Evolutionary conservation across 2,888 invertebrate species (phyloP).

Genomic region (Polyommatus icarus): DNA sequence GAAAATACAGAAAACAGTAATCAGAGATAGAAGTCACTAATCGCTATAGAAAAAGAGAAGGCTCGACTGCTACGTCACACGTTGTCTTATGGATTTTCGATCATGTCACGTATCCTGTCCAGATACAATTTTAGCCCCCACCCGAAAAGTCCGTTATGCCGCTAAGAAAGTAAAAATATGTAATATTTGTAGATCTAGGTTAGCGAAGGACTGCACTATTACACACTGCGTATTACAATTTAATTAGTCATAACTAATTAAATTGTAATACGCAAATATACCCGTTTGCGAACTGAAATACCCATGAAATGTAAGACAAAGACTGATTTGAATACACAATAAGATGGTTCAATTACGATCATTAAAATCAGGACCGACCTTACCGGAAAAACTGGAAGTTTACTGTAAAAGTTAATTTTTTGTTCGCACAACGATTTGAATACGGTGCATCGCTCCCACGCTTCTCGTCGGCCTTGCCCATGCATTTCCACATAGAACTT

Average conservation of each 20-base stretch:
- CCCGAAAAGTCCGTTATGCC: background rate
- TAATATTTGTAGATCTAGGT: background rate
- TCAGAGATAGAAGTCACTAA: too few species aligned
- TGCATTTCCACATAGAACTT: conserved; percentile 37
- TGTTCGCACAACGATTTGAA: conserved; percentile 58
- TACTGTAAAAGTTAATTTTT: conserved; percentile 32
- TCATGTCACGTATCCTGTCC: too few species aligned
- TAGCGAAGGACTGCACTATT: background rate
- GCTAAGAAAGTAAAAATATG: background rate
- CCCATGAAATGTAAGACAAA: conserved; percentile 28
- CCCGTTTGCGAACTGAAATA: conserved; percentile 8
- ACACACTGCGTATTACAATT: too few species aligned
- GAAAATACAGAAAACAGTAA: too few species aligned
- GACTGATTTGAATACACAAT: conserved; percentile 48
- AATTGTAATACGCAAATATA: background rate
- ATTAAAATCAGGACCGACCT: conserved; percentile 28
- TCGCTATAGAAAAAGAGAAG: too few species aligned
- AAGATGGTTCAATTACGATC: conserved; percentile 41
- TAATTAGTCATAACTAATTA: too few species aligned
- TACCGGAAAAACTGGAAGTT: conserved; percentile 32
- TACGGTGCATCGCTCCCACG: conserved; percentile 68
- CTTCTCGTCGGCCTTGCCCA: conserved; percentile 52
- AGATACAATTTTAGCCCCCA: too few species aligned
- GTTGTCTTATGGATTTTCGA: too few species aligned
- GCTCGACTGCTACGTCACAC: too few species aligned